Evolutionary conservation across 2,888 invertebrate species (phyloP).

Genomic region (Euzophera pinguis): DNA sequence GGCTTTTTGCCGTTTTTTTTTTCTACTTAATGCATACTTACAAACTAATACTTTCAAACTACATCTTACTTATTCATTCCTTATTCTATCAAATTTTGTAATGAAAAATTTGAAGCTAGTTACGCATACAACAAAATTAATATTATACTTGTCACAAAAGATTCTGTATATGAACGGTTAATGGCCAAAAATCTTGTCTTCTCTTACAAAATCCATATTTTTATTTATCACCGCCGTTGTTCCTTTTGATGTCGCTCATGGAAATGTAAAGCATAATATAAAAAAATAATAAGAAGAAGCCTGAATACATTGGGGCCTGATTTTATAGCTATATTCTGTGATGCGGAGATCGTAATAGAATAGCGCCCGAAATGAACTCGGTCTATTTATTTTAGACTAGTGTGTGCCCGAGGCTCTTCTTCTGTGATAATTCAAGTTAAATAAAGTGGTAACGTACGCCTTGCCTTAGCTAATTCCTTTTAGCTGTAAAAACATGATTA

Average conservation of each 20-base stretch:
- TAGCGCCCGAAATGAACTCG: conserved; percentile 1
- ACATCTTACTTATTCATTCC: no score
- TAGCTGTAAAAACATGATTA: no score
- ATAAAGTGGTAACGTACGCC: no score
- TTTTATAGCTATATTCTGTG: conserved; percentile 12
- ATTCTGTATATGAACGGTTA: background rate
- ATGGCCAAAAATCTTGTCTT: background rate
- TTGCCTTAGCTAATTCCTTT: no score
- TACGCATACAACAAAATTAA: no score
- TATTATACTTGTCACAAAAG: no score
- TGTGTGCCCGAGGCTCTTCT: background rate
- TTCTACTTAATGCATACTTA: background rate
- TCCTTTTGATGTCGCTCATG: conserved; percentile 5
- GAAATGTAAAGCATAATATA: conserved; percentile 11
- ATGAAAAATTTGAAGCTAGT: no score
- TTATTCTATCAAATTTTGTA: no score
- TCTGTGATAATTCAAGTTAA: no score
- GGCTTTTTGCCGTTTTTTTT: background rate
- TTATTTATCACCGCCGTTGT: background rate
- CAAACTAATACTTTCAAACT: no score
- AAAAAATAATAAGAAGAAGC: conserved; percentile 14
- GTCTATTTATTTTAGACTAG: conserved; percentile 10
- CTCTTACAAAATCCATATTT: background rate
- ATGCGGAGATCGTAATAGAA: conserved; percentile 12
- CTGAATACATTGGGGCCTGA: conserved; percentile 14